These are phyloP conservation scores for Meda fulgida DNA, from an alignment of 2,797 vertebrate genomes.

Conservation along the genomic window DNA sequence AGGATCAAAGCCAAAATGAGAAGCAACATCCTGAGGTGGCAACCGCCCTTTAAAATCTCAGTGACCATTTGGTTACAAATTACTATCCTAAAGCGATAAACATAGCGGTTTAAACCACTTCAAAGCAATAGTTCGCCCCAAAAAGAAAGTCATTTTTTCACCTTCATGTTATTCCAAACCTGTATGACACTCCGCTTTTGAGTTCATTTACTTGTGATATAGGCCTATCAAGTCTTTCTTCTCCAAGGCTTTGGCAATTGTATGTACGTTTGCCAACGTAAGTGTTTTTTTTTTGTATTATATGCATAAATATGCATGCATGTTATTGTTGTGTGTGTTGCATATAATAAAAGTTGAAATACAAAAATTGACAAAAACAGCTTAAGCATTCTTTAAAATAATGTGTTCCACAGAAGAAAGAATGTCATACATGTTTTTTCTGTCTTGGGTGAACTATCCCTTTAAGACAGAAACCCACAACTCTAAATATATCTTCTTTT, in stretches of 20 bases:
- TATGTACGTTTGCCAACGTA: background rate
- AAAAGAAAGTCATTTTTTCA: background rate
- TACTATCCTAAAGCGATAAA: constrained; percentile 48
- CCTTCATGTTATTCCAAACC: background rate
- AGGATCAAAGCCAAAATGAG: constrained; percentile 33
- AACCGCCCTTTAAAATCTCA: background rate
- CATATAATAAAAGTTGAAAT: background rate
- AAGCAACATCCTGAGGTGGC: background rate
- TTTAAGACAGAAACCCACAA: background rate
- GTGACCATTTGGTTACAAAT: constrained; percentile 13
- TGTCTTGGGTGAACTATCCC: background rate
- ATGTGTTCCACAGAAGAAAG: background rate
- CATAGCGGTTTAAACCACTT: constrained; percentile 30
- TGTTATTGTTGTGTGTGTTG: background rate
- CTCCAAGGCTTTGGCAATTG: background rate
- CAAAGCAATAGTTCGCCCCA: background rate
- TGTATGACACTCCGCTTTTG: background rate
- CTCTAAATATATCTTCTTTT: background rate
- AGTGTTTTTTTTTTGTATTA: background rate
- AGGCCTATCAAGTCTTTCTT: background rate
- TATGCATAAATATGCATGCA: background rate
- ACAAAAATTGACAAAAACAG: background rate
- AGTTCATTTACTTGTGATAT: background rate
- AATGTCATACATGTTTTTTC: background rate
- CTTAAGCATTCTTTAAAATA: background rate